Percentiles rank a stretch among this genome's conserved stretches.
Conservation (phyloP, 1,140 invertebrate species). For the Drosophila pruinosa region DNA sequence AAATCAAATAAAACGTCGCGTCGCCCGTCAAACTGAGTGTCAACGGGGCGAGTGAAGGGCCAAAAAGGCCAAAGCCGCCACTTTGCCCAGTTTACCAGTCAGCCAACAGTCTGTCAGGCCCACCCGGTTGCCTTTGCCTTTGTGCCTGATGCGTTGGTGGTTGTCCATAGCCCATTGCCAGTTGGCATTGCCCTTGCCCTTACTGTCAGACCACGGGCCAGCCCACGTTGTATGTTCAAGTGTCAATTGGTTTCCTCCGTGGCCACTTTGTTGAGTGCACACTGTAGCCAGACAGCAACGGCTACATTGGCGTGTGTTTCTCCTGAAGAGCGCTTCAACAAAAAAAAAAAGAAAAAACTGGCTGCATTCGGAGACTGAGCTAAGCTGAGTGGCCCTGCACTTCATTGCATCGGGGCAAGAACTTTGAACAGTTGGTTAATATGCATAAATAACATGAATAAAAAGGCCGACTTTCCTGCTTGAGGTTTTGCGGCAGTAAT, state of each 20-base stretch:
- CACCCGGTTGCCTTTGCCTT: slow-evolving; percentile 22
- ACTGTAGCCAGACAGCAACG: slow-evolving; percentile 24
- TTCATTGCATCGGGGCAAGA: slow-evolving; percentile 28
- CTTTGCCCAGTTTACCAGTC: slow-evolving; percentile 17
- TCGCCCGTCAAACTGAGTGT: slow-evolving; percentile 37
- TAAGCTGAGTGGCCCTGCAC: slow-evolving; percentile 7
- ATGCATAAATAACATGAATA: slow-evolving; percentile 44
- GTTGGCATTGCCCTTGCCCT: not conserved
- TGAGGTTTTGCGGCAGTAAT: slow-evolving; percentile 37
- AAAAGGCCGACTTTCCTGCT: slow-evolving; percentile 15
- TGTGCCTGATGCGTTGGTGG: slow-evolving; percentile 37
- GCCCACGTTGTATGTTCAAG: slow-evolving; percentile 58
- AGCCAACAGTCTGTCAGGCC: slow-evolving; percentile 23
- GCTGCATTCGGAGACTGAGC: slow-evolving; percentile 12
- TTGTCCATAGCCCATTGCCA: not conserved
- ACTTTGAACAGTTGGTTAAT: slow-evolving; percentile 31
- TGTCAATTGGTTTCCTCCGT: slow-evolving; percentile 73
- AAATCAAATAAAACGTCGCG: slow-evolving; percentile 77
- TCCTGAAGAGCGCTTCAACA: slow-evolving; percentile 28
- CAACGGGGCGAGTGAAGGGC: slow-evolving; percentile 25
- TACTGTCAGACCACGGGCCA: not conserved
- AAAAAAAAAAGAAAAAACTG: not conserved
- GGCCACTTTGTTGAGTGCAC: slow-evolving; percentile 69
- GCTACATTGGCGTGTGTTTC: slow-evolving; percentile 3
- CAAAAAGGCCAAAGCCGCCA: slow-evolving; percentile 34